Base-by-base conservation (phyloP, 2,797 vertebrate species). In the Chrosomus eos region DNA sequence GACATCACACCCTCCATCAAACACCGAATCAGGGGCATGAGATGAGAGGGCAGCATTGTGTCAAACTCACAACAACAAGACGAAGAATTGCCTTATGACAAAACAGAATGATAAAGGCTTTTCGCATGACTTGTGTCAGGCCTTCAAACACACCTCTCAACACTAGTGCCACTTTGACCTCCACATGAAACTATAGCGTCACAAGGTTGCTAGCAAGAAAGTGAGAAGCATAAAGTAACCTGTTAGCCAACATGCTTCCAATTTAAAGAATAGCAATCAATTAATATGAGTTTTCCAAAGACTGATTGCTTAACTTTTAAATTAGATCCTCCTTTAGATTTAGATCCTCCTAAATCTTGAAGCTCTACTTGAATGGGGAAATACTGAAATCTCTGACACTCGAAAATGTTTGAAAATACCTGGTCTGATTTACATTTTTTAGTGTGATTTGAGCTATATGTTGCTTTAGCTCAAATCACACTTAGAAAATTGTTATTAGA, bases 1-100 rank as follows among this genome's bases (percentile, higher is more conserved):
- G 77, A 81, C 77, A 62, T 68, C 26, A 26, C 73, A 78, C 51
- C 75, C 66, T 58, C 26, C 51, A 84, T 84, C 82, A 84, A 81
- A 87, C 6, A 70, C 9, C 11, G 5, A 80, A 51, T 73, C 58
- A 58, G n/a, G 58, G 71, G 79, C 38, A 73, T 51, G 16, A 53
- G 40, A 84, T 28, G n/a, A 68, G 38, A 66, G 75, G 36, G 26
- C 67, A 86, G 60, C 19, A 31, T 40, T 21, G 82, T 76, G 82
- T 76, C 73, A 83, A 31, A 55, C 73, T 83, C 73, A 28, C 23
- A 76, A 38, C 73, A 55, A 68, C 23, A 4, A 38, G 48, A 70
- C 16, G 1, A 51, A 53, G 23, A 53, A 40, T 26, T 68, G 33
- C 73, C 48, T 31, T 43, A 26, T 23, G 31, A 31, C 48, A 48